Evolutionary conservation across 2,113 vertebrate genomes (phyloP), one percentile per base, ranked within the genome.

Genomic region (Seriola aureovittata): DNA sequence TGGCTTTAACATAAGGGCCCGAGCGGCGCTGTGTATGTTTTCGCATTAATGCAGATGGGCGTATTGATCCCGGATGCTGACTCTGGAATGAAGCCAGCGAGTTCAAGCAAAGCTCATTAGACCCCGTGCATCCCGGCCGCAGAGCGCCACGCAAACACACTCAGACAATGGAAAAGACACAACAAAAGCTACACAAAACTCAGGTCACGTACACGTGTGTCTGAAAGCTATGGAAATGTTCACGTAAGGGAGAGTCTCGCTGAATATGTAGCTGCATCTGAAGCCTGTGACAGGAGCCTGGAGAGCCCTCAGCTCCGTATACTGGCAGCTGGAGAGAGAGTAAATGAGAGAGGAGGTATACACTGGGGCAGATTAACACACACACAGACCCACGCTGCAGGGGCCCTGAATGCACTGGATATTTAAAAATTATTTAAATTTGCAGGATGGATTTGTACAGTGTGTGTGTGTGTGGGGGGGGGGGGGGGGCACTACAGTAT

Each of bases 41-140:
- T 90, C 19, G 32, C 80, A 94, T 93, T 92, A 94, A 91, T 92
- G 89, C 81, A 81, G 75, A 75, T 69, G 68, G 85, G 57, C 71
- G 55, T 92, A 92, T 93, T 86, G 88, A 94, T 94, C 80, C 77
- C 32, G 55, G 85, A 86, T 87, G 60, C 88, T 23, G 77, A 67
- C 80, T 85, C 70, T 84, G 88, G 91, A 91, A 87, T 89, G 81
- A 82, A 90, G 90, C 87, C 78, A 81, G 82, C 1, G 59, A 85
- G 68, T 85, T 66, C 23, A 46, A 85, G 69, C 79, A 87, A 89
- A 80, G 85, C 85, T 93, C 91, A 91, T 95, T 94, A 93, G 87
- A 77, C 87, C 64, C 32, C 32, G 65, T 17, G 50, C 52, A 40
- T 67, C 46, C 64, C 8, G 25, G 59, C 71, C 0, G 21, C 63